These are phyloP conservation scores for Suricata suricatta DNA, from an alignment of 2,113 vertebrate genomes.

Conservation along the genomic window DNA sequence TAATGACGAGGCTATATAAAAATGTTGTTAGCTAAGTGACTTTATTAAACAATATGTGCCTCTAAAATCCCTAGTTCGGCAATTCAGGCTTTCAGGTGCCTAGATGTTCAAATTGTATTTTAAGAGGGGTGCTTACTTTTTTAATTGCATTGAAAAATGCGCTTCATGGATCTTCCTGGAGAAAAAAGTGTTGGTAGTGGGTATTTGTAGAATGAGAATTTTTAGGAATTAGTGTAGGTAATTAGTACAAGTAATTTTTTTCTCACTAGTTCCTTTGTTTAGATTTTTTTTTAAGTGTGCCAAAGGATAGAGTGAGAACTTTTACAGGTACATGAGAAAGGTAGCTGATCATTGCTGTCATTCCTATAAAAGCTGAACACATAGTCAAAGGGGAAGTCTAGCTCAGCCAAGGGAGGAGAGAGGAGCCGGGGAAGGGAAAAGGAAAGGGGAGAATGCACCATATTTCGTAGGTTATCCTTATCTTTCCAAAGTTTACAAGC, in stretches of 20 bases:
- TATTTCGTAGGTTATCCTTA: background rate
- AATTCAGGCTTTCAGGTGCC: background rate
- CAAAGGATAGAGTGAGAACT: background rate
- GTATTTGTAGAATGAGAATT: background rate
- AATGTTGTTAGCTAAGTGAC: background rate
- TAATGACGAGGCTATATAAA: background rate
- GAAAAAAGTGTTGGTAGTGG: background rate
- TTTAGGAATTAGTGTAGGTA: background rate
- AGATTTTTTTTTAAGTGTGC: background rate
- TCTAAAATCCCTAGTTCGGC: background rate
- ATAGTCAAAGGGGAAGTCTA: background rate
- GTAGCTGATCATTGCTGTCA: background rate
- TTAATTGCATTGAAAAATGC: background rate
- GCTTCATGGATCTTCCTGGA: background rate
- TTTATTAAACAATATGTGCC: background rate
- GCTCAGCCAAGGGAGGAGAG: background rate
- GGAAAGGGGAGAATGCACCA: background rate
- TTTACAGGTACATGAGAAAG: background rate
- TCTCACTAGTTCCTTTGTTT: background rate
- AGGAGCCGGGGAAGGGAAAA: rapidly evolving
- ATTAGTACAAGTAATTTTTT: background rate
- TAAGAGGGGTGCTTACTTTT: background rate
- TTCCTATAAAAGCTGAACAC: background rate
- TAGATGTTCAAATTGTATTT: background rate
- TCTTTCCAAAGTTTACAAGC: background rate